Percentiles rank a stretch among this genome's conserved stretches.
These are phyloP conservation scores for Cephalopholis sonnerati DNA, from an alignment of 2,113 vertebrate species.

Conservation along the genomic window DNA sequence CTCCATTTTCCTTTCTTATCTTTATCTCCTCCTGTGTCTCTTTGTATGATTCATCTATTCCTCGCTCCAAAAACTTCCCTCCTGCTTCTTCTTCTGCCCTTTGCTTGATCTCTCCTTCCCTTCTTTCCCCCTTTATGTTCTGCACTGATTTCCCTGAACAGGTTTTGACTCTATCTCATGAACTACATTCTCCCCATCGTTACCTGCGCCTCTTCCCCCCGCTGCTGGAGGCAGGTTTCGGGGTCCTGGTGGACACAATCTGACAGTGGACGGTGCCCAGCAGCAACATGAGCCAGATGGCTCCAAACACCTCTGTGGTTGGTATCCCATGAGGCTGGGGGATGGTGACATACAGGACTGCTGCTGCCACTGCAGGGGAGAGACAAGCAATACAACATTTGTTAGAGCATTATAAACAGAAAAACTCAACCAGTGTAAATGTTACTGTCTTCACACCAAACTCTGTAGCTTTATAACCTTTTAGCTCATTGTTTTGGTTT, in stretches of 20 bases:
- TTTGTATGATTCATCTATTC: not conserved
- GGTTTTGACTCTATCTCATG: not conserved
- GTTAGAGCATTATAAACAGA: not conserved
- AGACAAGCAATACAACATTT: not conserved
- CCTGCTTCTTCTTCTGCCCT: not conserved
- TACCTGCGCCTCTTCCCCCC: constrained; percentile 96
- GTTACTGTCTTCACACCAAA: not conserved
- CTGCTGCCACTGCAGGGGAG: constrained; percentile 87
- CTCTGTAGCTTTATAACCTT: not conserved
- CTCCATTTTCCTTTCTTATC: not conserved
- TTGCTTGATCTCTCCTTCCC: not conserved
- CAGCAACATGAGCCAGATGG: constrained; percentile 96
- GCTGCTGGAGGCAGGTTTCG: constrained; percentile 88
- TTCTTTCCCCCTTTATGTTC: not conserved
- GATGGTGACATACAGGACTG: constrained; percentile 89
- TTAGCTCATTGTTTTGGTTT: not conserved
- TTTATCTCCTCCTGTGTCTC: not conserved
- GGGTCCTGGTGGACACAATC: constrained; percentile 97
- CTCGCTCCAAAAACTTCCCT: not conserved
- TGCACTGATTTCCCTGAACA: not conserved
- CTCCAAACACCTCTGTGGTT: constrained; percentile 93
- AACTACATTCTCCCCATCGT: not conserved
- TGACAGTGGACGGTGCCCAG: constrained; percentile 99
- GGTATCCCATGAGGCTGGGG: constrained; percentile 92
- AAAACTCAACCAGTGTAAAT: not conserved